Evolutionary conservation across 1,140 invertebrate species (phyloP).

Genomic region (Zaprionus inermis): DNA sequence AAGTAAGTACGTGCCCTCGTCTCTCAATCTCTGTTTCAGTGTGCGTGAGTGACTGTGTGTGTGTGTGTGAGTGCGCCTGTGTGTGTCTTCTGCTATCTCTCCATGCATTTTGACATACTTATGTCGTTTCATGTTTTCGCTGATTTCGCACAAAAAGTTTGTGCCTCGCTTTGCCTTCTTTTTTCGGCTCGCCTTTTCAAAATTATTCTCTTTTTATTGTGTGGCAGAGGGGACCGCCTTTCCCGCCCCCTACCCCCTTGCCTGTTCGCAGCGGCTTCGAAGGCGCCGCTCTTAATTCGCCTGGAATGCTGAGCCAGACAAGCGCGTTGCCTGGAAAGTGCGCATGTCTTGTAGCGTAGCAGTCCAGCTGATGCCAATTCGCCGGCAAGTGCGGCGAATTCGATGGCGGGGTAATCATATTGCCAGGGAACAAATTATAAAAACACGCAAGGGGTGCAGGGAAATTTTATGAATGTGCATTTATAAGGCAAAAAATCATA

Average conservation of each 20-base stretch:
- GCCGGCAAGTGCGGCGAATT: constrained; percentile 63
- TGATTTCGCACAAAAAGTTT: constrained; percentile 77
- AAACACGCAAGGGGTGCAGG: neutral
- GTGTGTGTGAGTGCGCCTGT: constrained; percentile 25
- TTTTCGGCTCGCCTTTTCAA: constrained; percentile 49
- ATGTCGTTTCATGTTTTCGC: constrained; percentile 82
- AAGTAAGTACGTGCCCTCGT: constrained; percentile 68
- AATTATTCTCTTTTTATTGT: constrained; percentile 65
- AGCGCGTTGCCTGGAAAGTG: constrained; percentile 48
- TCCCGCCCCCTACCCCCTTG: neutral
- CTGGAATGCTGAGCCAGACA: constrained; percentile 35
- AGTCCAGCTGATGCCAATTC: constrained; percentile 56
- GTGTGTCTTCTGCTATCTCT: constrained; percentile 64
- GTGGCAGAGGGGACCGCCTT: neutral
- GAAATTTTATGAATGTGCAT: neutral
- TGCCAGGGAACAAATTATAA: constrained; percentile 7
- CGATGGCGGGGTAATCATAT: neutral
- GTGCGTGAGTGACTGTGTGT: constrained; percentile 15
- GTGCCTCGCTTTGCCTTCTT: constrained; percentile 40
- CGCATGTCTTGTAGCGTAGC: constrained; percentile 63
- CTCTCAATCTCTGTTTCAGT: constrained; percentile 38
- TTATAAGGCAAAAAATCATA: neutral
- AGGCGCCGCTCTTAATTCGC: constrained; percentile 59
- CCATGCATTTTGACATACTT: constrained; percentile 83
- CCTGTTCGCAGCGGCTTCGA: constrained; percentile 16